phyloP scores from a whole-genome alignment of 2,888 invertebrate species.

The Nomada flava region DNA sequence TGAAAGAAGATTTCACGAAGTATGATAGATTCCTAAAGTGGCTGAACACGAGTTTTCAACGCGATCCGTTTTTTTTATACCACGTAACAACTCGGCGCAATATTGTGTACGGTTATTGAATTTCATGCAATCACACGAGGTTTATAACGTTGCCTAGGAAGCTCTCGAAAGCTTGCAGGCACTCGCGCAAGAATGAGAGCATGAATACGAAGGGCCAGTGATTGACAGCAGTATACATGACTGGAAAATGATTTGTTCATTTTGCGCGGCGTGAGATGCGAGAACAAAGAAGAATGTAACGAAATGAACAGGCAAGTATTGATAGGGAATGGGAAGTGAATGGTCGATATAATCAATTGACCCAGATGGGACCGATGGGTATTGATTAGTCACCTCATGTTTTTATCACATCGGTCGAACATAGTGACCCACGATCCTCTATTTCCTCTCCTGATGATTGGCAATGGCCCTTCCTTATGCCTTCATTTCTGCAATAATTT shows the following conservation, averaged over 20 bases:
- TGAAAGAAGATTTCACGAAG: no score
- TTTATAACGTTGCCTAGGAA: neutral
- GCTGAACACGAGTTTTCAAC: no score
- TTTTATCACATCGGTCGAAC: constrained; percentile 56
- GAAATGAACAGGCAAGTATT: constrained; percentile 21
- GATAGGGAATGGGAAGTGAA: constrained; percentile 24
- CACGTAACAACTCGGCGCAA: neutral
- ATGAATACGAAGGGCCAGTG: neutral
- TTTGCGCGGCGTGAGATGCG: neutral
- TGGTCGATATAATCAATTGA: constrained; percentile 66
- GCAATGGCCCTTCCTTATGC: constrained; percentile 11
- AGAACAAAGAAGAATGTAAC: neutral
- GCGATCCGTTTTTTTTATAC: neutral
- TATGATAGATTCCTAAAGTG: no score
- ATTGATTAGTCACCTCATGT: constrained; percentile 64
- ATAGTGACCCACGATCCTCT: constrained; percentile 8
- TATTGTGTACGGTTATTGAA: neutral
- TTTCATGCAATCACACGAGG: neutral
- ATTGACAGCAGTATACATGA: constrained; percentile 8
- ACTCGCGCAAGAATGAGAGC: neutral
- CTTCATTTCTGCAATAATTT: constrained; percentile 20
- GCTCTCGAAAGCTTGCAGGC: neutral
- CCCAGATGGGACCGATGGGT: constrained; percentile 65
- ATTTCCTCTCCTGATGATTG: constrained; percentile 8
- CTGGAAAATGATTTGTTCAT: neutral